Base-by-base conservation (phyloP, 2,888 invertebrate species). In the Eilema depressum region DNA sequence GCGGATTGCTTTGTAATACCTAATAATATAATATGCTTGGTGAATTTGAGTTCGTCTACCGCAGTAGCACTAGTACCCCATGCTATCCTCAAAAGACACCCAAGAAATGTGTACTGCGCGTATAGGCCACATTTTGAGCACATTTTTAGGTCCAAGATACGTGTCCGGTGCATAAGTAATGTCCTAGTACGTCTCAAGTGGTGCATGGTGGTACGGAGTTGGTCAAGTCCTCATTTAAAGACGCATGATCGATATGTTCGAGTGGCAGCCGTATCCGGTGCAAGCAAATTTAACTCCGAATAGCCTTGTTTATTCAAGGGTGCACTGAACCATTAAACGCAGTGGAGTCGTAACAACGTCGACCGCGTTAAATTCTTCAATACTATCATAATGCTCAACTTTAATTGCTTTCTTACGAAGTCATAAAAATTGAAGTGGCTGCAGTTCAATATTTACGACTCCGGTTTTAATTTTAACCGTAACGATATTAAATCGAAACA, bases 291-390 rank as follows among this genome's bases (percentile, higher is more conserved):
- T 93, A 94, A 93, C 93, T 92, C 82, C 88, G 83, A 92, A 92
- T 93, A 92, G 90, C 85, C 89, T 87, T 95, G 94, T 95, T 95
- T 94, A 94, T 93, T 92, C 92, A 93, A 93, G 93, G 93, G 95
- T 92, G 94, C 95, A 94, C 81, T 94, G 95, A 94, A 94, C 94
- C 92, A 94, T 93, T 94, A 92, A 93, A 92, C 89, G 83, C 87
- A 88, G 88, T 86, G 82, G 77, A 91, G 89, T 90, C 92, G 91
- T 92, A 91, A 93, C 93, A 87, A 88, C 91, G 86, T 88, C 90
- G 90, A 92, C 92, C 91, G 91, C 92, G 92, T 94, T 93, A 92
- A 93, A 93, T 93, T 93, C 92, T 92, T 89, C 91, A 91, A 94
- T 94, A 92, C 94, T 88, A 93, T 94, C 91, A 94, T 93, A 95